Conservation (phyloP, 2,888 invertebrate genomes). For the Acleris emargana region DNA sequence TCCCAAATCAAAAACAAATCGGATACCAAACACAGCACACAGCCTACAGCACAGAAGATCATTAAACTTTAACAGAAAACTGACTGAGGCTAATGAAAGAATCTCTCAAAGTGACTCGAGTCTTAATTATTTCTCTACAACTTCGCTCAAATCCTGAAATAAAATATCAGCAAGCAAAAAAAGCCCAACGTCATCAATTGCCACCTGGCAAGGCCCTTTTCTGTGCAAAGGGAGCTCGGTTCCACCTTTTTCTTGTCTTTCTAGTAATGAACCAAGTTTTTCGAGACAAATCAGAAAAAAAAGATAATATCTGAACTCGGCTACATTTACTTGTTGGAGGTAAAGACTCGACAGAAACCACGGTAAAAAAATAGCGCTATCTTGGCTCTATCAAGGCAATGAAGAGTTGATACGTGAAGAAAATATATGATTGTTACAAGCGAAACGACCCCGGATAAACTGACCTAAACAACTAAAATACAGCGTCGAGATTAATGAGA, state of each 20-base stretch:
- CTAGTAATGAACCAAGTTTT: slow-evolving; percentile 5
- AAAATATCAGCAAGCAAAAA: background rate
- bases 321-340: background rate
- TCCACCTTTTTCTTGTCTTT: slow-evolving; percentile 18
- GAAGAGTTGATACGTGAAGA: too few relatives aligned
- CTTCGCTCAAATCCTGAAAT: too few relatives aligned
- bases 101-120: background rate
- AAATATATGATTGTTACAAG: too few relatives aligned
- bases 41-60: too few relatives aligned
- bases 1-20: too few relatives aligned
- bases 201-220: slow-evolving; percentile 22
- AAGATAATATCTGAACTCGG: background rate
- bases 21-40: too few relatives aligned
- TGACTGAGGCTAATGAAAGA: background rate
- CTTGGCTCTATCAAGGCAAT: too few relatives aligned
- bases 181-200: slow-evolving; percentile 13
- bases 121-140: slow-evolving; percentile 2
- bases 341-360: too few relatives aligned
- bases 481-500: too few relatives aligned
- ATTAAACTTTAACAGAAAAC: background rate
- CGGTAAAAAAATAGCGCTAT: too few relatives aligned
- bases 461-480: too few relatives aligned
- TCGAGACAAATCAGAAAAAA: slow-evolving; percentile 11
- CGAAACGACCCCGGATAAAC: too few relatives aligned
- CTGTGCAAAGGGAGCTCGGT: slow-evolving; percentile 1